Conservation (phyloP, 2,113 vertebrate genomes). For the Ifrita kowaldi region DNA sequence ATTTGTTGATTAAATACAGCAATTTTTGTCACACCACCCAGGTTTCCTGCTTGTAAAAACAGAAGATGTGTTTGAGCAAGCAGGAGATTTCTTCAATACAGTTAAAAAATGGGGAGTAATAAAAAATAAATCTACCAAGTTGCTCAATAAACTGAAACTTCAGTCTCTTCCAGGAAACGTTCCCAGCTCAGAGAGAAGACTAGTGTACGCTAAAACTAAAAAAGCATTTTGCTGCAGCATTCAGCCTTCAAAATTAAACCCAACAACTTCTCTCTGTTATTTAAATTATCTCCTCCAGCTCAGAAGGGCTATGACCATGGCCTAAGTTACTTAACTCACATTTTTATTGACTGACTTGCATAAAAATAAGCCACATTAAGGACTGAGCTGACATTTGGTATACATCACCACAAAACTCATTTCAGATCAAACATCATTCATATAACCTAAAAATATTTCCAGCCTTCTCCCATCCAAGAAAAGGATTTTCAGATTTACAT, state of each 20-base stretch:
- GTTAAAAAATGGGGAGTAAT: not conserved
- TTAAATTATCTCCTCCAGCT: slow-evolving; percentile 5
- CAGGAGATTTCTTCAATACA: not conserved
- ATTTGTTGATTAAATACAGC: slow-evolving; percentile 13
- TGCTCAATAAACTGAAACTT: slow-evolving; percentile 34
- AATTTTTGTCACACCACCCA: slow-evolving; percentile 15
- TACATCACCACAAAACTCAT: not conserved
- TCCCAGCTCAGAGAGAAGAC: not conserved
- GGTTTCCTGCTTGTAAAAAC: not conserved
- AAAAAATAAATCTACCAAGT: not conserved
- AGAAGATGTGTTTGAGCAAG: slow-evolving; percentile 8
- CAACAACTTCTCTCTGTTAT: slow-evolving; percentile 16
- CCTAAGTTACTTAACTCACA: not conserved
- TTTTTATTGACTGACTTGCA: slow-evolving; percentile 26
- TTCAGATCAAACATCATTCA: slow-evolving; percentile 32
- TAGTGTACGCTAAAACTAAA: not conserved
- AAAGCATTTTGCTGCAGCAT: not conserved
- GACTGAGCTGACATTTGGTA: slow-evolving; percentile 4
- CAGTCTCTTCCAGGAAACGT: not conserved
- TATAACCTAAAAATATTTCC: slow-evolving; percentile 15
- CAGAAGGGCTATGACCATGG: not conserved
- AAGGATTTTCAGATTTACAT: slow-evolving; percentile 1
- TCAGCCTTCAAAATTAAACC: not conserved
- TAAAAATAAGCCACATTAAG: slow-evolving; percentile 34
- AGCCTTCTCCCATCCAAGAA: not conserved